Evolutionary conservation across 2,113 vertebrate genomes (phyloP), one percentile per base, ranked within the genome.

Genomic region (Hemibates koningsi): DNA sequence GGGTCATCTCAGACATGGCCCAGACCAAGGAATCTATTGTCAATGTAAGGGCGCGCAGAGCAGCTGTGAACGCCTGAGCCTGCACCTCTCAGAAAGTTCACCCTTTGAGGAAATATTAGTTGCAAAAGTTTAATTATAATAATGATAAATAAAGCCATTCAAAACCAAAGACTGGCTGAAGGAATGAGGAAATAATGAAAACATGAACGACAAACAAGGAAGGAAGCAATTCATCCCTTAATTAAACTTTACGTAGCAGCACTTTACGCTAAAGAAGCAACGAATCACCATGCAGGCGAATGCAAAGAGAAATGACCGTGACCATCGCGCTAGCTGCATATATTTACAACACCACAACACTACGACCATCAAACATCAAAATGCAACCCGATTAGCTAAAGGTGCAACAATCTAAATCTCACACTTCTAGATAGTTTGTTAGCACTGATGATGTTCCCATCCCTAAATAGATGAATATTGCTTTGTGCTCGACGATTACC

Each of bases 1-100:
- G 98, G 17, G 98, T 99, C 88, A 99, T 99, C 96, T 98, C 98
- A 11, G 98, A 99, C 92, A 99, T 99, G 98, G 98, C 98, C 86
- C 98, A 98, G 93, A 97, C 98, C 34, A 99, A 99, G 95, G 98
- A 99, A 94, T 98, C 98, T 17, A 98, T 99, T 71, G 98, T 99
- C 80, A 97, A 98, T 2, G 98, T 99, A 96, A 98, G 98, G 93
- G 24, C 0, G 7, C 8, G 19, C 34, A 3, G 24, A 34, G 17
- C 2, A 16, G 66, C 63, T 59, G 54, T 19, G 21, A 27, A 45
- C 71, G 54, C 11, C 10, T 50, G 21, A 43, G 21, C 41, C 38
- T 24, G 21, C 41, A 7, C 41, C 68, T 29, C 1, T 24, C 6
- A 50, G 11, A 78, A 43, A 9, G 48, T 17, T 24, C 16, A 21